These are phyloP conservation scores for Morinoia aosen DNA, from an alignment of 2,888 invertebrate species.

Conservation along the genomic window DNA sequence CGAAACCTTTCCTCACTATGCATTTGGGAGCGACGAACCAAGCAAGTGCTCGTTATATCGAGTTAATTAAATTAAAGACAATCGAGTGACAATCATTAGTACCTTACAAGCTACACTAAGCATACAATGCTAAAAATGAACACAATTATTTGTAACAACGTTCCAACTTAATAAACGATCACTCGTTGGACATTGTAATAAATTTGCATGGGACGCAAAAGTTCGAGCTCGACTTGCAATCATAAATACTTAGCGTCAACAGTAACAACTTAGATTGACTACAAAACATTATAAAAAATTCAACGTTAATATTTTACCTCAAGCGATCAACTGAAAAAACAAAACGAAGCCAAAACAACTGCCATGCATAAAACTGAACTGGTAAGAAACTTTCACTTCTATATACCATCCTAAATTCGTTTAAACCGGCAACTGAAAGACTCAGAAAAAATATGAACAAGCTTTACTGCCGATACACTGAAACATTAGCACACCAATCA, in stretches of 20 bases:
- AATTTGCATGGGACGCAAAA: background rate
- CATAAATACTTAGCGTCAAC: constrained; percentile 43
- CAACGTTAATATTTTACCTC: background rate
- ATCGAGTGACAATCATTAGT: background rate
- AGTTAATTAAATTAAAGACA: background rate
- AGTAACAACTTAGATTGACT: constrained; percentile 29
- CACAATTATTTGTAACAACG: constrained; percentile 51
- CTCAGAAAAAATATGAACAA: background rate
- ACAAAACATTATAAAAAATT: constrained; percentile 2
- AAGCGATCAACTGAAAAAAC: constrained; percentile 2
- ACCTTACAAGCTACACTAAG: constrained; percentile 33
- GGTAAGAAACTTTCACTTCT: background rate
- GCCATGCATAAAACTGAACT: background rate
- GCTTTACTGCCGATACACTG: background rate
- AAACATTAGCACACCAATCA: background rate
- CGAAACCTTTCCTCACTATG: background rate
- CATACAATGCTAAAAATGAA: constrained; percentile 51
- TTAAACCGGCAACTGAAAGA: background rate
- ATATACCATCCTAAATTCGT: background rate
- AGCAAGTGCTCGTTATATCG: background rate
- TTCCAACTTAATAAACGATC: constrained; percentile 51
- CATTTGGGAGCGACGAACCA: background rate
- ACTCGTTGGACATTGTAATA: constrained; percentile 46
- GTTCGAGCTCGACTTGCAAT: background rate
- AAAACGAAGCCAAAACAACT: constrained; percentile 12